These are phyloP conservation scores for Norana najaformis DNA, from an alignment of 2,888 invertebrate species.

Conservation along the genomic window DNA sequence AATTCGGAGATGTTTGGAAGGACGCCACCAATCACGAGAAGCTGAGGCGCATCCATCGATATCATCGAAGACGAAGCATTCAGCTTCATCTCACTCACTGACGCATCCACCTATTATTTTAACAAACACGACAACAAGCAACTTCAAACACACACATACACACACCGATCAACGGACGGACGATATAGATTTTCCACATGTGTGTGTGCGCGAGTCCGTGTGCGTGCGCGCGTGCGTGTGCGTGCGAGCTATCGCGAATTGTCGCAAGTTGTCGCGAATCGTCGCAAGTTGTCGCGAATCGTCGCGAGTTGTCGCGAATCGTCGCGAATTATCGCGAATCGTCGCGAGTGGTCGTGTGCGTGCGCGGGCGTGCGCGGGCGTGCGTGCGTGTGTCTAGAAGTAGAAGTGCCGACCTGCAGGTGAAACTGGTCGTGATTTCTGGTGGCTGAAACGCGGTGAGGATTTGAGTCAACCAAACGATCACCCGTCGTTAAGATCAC, in stretches of 20 bases:
- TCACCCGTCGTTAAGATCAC: background rate
- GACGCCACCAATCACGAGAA: conserved; percentile 1
- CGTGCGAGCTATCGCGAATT: too few relatives aligned
- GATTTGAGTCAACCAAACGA: background rate
- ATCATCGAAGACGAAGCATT: background rate
- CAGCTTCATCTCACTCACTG: conserved; percentile 90
- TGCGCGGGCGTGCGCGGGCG: background rate
- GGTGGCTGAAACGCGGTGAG: background rate
- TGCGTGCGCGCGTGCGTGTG: too few relatives aligned
- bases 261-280: too few relatives aligned
- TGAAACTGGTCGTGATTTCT: background rate
- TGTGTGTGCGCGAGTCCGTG: too few relatives aligned
- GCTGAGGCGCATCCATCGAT: background rate
- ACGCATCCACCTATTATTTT: conserved; percentile 65
- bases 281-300: too few relatives aligned
- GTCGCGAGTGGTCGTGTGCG: too few relatives aligned
- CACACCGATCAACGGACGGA: too few relatives aligned
- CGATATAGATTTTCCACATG: too few relatives aligned
- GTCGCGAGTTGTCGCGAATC: too few relatives aligned
- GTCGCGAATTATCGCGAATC: too few relatives aligned
- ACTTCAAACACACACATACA: too few relatives aligned
- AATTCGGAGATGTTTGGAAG: conserved; percentile 22
- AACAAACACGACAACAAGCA: background rate
- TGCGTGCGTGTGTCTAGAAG: background rate
- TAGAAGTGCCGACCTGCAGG: background rate